These are phyloP conservation scores for Pseudomyrmex pallidus DNA, from an alignment of 1,140 invertebrate genomes.

Conservation along the genomic window DNA sequence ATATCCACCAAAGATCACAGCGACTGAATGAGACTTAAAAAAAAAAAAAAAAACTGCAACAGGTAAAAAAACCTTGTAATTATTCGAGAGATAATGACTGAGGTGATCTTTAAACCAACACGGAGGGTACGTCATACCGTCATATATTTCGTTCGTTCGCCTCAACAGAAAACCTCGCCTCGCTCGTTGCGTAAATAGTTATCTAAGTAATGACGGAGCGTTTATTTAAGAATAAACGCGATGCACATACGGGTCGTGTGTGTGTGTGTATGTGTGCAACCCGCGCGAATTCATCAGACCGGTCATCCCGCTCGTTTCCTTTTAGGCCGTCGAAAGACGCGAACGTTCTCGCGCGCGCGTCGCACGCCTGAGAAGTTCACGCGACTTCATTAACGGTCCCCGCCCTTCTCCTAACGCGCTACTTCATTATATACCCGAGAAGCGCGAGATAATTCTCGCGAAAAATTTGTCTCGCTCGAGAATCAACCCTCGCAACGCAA, in stretches of 20 bases:
- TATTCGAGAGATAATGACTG: conserved; percentile 24
- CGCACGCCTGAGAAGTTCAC: no score
- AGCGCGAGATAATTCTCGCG: no score
- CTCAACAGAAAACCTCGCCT: conserved; percentile 13
- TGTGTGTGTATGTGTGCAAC: no score
- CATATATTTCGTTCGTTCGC: conserved; percentile 17
- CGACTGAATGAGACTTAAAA: neutral
- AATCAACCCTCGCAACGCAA: no score
- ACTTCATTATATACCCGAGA: no score
- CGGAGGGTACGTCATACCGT: neutral
- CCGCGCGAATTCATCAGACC: conserved; percentile 18
- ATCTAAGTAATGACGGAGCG: conserved; percentile 38
- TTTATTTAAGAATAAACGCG: conserved; percentile 57
- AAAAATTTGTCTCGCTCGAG: no score
- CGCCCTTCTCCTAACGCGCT: no score
- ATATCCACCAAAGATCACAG: neutral
- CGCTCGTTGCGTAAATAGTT: conserved; percentile 31
- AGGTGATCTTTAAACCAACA: neutral
- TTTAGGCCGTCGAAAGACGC: neutral
- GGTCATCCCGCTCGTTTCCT: neutral
- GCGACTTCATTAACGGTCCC: neutral
- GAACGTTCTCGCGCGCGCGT: no score
- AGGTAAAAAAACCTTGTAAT: conserved; percentile 1
- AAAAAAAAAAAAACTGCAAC: conserved; percentile 23
- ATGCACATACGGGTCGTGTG: conserved; percentile 15